Percentiles rank a stretch among this genome's conserved stretches.
Conservation (phyloP, 1,140 invertebrate genomes). For the Ladona fulva region DNA sequence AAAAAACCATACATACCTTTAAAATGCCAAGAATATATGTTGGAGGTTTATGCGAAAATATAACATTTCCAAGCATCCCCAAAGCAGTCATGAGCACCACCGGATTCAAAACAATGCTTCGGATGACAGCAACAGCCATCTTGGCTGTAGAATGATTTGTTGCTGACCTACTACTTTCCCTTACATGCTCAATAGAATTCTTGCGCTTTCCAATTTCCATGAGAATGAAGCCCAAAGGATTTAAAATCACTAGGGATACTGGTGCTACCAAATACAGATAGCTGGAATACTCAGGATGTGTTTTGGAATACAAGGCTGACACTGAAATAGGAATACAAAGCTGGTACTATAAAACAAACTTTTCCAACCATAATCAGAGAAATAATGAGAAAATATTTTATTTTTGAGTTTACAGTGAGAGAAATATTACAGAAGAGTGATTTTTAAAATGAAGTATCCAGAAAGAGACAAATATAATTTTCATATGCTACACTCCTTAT, state of each 20-base stretch:
- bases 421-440: too few relatives aligned
- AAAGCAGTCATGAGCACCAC: constrained; percentile 88
- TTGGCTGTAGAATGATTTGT: constrained; percentile 32
- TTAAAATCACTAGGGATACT: constrained; percentile 84
- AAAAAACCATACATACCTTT: constrained; percentile 43
- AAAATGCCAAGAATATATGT: constrained; percentile 63
- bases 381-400: neutral
- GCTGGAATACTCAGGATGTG: constrained; percentile 79
- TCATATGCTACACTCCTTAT: too few relatives aligned
- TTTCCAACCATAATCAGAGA: neutral
- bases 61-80: constrained; percentile 77
- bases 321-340: constrained; percentile 32
- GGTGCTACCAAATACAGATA: constrained; percentile 93
- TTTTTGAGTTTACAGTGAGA: too few relatives aligned
- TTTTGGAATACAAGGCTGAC: constrained; percentile 44
- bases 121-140: constrained; percentile 35
- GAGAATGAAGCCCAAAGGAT: constrained; percentile 83
- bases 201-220: constrained; percentile 75
- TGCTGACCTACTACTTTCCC: constrained; percentile 26
- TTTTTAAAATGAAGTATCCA: too few relatives aligned
- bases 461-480: too few relatives aligned
- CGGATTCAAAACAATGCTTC: constrained; percentile 68
- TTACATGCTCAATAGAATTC: constrained; percentile 25
- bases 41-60: constrained; percentile 70
- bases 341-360: neutral